These are phyloP conservation scores for Anoura caudifer DNA, from an alignment of 2,113 vertebrate genomes.

Conservation along the genomic window DNA sequence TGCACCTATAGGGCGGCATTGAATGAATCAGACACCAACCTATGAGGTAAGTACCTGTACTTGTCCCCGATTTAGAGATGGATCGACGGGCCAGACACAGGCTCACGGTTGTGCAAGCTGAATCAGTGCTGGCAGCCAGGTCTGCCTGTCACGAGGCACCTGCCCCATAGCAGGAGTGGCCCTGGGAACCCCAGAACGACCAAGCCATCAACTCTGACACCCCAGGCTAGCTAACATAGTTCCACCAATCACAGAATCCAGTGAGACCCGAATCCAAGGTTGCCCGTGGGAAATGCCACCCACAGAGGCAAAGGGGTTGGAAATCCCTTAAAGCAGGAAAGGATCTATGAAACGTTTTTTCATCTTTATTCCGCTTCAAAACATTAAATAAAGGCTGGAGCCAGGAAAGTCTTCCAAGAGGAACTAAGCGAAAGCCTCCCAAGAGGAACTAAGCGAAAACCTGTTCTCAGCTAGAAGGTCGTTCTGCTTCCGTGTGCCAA, in stretches of 20 bases:
- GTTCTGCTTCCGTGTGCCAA: background rate
- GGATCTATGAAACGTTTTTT: background rate
- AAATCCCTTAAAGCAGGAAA: background rate
- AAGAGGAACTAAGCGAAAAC: background rate
- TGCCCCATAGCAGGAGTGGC: fast-evolving
- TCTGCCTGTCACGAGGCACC: background rate
- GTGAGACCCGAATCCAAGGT: background rate
- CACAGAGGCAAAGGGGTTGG: background rate
- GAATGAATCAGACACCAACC: background rate
- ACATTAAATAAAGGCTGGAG: background rate
- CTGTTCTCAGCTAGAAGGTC: background rate
- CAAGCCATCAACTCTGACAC: no score
- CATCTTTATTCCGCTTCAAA: background rate
- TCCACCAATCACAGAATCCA: background rate
- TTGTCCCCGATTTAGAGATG: background rate
- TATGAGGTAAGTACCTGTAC: background rate
- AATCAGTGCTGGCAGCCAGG: background rate
- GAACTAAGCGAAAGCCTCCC: background rate
- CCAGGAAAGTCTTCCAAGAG: background rate
- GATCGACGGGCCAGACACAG: background rate
- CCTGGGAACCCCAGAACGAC: background rate
- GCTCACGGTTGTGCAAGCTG: background rate
- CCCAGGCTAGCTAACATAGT: background rate
- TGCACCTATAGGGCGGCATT: background rate
- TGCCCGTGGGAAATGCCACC: background rate